Conservation (phyloP, 2,797 vertebrate genomes). For the Brachyalestes nurse region DNA sequence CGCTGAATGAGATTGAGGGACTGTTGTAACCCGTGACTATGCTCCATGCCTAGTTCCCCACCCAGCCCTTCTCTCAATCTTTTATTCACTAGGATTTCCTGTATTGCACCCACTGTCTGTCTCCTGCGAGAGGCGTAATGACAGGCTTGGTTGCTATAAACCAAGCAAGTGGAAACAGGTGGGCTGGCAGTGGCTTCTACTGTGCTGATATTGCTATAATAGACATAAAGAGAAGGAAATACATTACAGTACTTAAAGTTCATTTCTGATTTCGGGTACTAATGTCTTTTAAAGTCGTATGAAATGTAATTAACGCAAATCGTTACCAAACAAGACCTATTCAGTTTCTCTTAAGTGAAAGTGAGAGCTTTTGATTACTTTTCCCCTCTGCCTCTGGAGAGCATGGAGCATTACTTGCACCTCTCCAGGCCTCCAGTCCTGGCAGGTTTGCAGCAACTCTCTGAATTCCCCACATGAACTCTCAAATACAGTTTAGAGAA, state of each 20-base stretch:
- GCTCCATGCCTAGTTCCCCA: neutral
- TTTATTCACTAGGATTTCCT: conserved; percentile 25
- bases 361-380: neutral
- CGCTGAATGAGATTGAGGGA: neutral
- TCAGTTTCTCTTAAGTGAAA: neutral
- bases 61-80: neutral
- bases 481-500: neutral
- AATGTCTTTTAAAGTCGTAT: neutral
- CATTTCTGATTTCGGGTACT: neutral
- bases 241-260: neutral
- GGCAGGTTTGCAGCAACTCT: conserved; percentile 4
- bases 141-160: neutral
- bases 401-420: neutral
- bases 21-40: neutral
- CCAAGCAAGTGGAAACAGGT: neutral
- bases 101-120: conserved; percentile 1
- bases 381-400: neutral
- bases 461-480: conserved; percentile 36
- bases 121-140: neutral
- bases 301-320: neutral
- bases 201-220: neutral
- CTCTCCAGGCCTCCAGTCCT: conserved; percentile 14
- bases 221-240: neutral
- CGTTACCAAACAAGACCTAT: neutral
- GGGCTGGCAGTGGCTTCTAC: neutral